Base-by-base conservation (phyloP, 2,113 vertebrate genomes). In the Lepidothrix coronata region DNA sequence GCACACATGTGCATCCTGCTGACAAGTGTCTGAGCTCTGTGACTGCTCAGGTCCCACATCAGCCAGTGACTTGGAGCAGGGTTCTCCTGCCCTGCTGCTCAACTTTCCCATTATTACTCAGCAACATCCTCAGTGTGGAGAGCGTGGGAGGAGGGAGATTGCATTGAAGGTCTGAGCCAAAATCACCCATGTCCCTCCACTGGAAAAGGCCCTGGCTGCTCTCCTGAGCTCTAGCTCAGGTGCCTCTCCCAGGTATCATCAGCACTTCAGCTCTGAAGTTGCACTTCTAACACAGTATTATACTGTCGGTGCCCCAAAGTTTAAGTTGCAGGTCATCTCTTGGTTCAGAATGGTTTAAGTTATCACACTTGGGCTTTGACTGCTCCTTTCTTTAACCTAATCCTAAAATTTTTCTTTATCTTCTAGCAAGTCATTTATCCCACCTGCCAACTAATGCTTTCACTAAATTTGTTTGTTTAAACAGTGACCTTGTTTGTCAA, bases 61-160 rank as follows among this genome's bases (percentile, higher is more conserved):
- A 0, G 30, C 25, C 44, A 43, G 67, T 1, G 2, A 43, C 73
- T 46, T 3, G 0, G 1, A 6, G 46, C 55, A 41, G 55, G 33
- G 16, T 2, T 62, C 81, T 61, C 66, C 74, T 68, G 68, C 39
- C 66, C n/a, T 27, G 15, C 57, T 12, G 5, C 23, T 30, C 1
- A 1, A 5, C 43, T 51, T 24, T 15, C 21, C n/a, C 55, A 14
- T 41, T 33, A 14, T 31, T 21, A 62, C 23, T 63, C 72, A 71
- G 86, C 79, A 90, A 49, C 35, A 41, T 28, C 55, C 57, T 7
- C 14, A 51, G 43, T 0, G 1, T 7, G 37, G n/a, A 79, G 54
- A 92, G 37, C 28, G 79, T 7, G 24, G 37, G 84, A 92, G 31
- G n/a, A 63, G 7, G 20, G 20, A 95, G 44, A 57, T 5, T 14